phyloP scores from a whole-genome alignment of 2,888 invertebrate species.

The Cryptocephalus primarius region DNA sequence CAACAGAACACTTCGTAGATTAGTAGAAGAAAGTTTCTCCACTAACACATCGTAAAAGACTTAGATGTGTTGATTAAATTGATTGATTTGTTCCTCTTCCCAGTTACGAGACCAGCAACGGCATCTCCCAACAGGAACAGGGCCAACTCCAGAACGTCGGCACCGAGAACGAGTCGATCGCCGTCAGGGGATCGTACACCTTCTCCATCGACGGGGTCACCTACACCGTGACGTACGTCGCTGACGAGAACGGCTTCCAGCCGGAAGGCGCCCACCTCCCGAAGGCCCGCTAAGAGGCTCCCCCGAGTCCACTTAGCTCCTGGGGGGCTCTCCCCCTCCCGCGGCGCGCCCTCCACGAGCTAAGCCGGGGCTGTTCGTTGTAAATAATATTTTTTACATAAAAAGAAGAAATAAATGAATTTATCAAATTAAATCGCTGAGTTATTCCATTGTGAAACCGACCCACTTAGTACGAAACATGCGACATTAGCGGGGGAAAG shows the following conservation, averaged over 20 bases:
- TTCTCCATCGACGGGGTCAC: conserved; percentile 52
- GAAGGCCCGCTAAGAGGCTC: conserved; percentile 4
- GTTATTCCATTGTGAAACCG: too few species aligned
- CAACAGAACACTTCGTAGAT: too few species aligned
- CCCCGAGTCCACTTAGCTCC: neutral
- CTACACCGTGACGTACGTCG: conserved; percentile 50
- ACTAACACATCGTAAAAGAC: too few species aligned
- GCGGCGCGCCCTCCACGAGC: conserved; percentile 1
- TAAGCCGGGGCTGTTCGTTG: conserved; percentile 3
- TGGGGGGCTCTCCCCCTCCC: conserved; percentile 1
- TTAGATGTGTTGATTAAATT: too few species aligned
- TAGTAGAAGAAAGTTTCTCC: too few species aligned
- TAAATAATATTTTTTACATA: neutral
- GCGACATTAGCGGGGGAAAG: too few species aligned
- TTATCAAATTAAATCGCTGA: neutral
- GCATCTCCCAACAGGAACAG: conserved; percentile 50
- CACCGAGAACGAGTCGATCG: conserved; percentile 50
- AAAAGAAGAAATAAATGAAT: neutral
- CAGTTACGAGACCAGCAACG: conserved; percentile 56
- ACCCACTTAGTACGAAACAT: too few species aligned
- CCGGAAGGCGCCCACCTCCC: conserved; percentile 41
- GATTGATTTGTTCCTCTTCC: neutral
- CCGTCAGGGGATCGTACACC: conserved; percentile 51
- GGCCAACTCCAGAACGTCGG: conserved; percentile 50
- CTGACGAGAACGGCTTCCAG: conserved; percentile 51